Evolutionary conservation across 2,888 invertebrate species (phyloP), one percentile per base, ranked within the genome.

Genomic region (Lepetodrilus schrolli): DNA sequence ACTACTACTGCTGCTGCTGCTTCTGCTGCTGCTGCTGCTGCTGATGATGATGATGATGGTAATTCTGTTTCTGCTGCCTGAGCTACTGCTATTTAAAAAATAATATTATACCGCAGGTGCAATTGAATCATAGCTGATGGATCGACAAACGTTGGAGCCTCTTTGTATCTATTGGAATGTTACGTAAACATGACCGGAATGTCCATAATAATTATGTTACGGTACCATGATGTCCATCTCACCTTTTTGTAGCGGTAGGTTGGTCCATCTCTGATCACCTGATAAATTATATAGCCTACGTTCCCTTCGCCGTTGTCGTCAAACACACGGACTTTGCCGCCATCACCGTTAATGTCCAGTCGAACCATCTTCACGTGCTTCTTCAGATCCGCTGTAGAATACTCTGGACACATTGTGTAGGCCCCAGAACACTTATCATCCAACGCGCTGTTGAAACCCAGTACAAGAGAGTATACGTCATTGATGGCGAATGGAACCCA

Each of bases 261-360:
- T 7, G 5, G 48, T 20, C 48, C 30, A 34, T 58, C 58, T 30
- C 58, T 23, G n/a, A 58, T 17, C 3, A 58, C 34, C 58, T 58
- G 58, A 10, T 26, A 58, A 34, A 58, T 58, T 23, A 17, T 58
- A 34, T 58, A 58, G 5, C 58, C 58, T 17, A 58, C 58, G 34
- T 30, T 58, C n/a, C 58, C 58, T 58, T 58, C 58, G 1, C 58
- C 58, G 34, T 58, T 58, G 58, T 58, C 58, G 30, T 58, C 58
- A n/a, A 58, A 58, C 2, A 58, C 58, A n/a, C 66, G 21, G 7
- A 66, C 26, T 10, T 38, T 66, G 17, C 66, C 38, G 17, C 43
- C 66, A 21, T 43, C 66, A 10, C 21, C 38, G 37, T 66, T 23
- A 10, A 66, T 38, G 37, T 38, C 43, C 8, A 66, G 66, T 10